These are phyloP conservation scores for Chrosomus eos DNA, from an alignment of 2,797 vertebrate species.

Conservation along the genomic window DNA sequence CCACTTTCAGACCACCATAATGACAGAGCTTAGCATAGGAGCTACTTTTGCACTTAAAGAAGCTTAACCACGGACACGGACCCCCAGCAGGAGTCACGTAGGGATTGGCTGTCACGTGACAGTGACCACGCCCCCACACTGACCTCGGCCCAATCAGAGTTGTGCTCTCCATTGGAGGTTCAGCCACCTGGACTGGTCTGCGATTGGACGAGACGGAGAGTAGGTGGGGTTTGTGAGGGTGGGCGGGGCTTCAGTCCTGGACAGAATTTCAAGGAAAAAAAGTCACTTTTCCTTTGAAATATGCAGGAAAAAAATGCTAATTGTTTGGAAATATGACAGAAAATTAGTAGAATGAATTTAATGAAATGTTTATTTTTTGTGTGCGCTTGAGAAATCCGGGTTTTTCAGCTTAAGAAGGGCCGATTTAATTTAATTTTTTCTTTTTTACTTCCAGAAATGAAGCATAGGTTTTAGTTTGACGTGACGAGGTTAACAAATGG, in stretches of 20 bases:
- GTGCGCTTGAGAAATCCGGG: constrained; percentile 40
- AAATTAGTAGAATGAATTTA: constrained; percentile 53
- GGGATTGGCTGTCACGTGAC: constrained; percentile 43
- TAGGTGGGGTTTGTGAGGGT: constrained; percentile 24
- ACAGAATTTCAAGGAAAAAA: constrained; percentile 49
- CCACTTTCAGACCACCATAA: constrained; percentile 69
- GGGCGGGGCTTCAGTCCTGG: constrained; percentile 38
- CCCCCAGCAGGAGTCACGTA: constrained; percentile 44
- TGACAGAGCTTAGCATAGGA: constrained; percentile 77
- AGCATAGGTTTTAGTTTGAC: constrained; percentile 62
- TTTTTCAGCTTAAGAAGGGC: constrained; percentile 58
- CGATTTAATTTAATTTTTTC: constrained; percentile 57
- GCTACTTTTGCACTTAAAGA: constrained; percentile 82
- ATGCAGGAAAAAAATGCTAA: constrained; percentile 24
- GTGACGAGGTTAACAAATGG: constrained; percentile 49
- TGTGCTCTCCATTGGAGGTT: constrained; percentile 60
- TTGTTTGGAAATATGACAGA: constrained; percentile 39
- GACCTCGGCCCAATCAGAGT: constrained; percentile 56
- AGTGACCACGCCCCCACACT: constrained; percentile 35
- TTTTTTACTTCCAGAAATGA: constrained; percentile 49
- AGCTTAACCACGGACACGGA: constrained; percentile 66
- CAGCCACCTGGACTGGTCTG: constrained; percentile 27
- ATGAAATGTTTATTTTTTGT: constrained; percentile 44
- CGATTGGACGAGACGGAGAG: constrained; percentile 51
- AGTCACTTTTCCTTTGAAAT: constrained; percentile 15